Conservation (phyloP, 2,888 invertebrate species). For the Ferdinandea cuprea region DNA sequence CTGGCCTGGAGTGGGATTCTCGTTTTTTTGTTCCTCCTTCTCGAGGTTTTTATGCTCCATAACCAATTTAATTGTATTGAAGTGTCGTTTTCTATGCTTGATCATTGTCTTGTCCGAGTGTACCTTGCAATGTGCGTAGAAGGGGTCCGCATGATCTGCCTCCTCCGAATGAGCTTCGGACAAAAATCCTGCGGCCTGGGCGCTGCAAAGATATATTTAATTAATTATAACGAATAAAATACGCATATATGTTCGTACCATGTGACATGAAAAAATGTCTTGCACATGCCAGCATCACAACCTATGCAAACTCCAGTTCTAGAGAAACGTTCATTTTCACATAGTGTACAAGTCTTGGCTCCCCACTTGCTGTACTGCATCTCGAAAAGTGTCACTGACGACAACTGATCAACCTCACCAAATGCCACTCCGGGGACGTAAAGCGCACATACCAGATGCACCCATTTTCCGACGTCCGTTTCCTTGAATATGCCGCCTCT, state of each 20-base stretch:
- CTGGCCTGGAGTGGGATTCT: constrained; percentile 86
- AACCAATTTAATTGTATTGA: constrained; percentile 92
- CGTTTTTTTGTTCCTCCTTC: constrained; percentile 77
- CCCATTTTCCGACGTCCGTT: constrained; percentile 99
- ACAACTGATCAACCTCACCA: constrained; percentile 95
- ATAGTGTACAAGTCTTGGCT: constrained; percentile 94
- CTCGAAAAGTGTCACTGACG: constrained; percentile 96
- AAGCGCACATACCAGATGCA: constrained; percentile 98
- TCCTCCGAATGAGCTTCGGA: constrained; percentile 96
- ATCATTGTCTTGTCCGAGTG: constrained; percentile 96
- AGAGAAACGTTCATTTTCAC: constrained; percentile 93
- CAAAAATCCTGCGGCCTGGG: constrained; percentile 95
- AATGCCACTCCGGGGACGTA: constrained; percentile 99
- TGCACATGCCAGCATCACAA: constrained; percentile 99
- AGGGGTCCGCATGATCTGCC: constrained; percentile 96
- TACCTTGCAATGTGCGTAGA: constrained; percentile 97
- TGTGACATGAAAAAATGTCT: constrained; percentile 98
- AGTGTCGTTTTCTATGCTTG: constrained; percentile 91
- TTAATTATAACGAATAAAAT: not conserved
- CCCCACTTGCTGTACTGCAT: constrained; percentile 99
- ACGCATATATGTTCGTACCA: constrained; percentile 86
- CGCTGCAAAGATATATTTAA: constrained; percentile 85
- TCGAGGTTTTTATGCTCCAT: constrained; percentile 87
- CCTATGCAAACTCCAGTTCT: constrained; percentile 97
- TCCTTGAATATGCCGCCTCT: constrained; percentile 96